Conservation (phyloP, 2,113 vertebrate species). For the Thalassarche chlororhynchos region DNA sequence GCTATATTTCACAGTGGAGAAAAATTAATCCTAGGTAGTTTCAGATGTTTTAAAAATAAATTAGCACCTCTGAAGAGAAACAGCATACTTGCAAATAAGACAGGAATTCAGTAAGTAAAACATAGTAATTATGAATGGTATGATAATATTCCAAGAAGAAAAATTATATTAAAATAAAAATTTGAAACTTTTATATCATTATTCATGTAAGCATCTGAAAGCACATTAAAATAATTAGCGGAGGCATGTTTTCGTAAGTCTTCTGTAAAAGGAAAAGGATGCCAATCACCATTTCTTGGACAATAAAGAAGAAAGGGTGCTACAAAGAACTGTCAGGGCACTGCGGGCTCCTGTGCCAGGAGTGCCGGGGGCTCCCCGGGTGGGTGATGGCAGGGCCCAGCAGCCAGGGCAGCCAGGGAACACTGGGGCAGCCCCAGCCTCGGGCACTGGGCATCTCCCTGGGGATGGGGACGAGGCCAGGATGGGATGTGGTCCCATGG, state of each 20-base stretch:
- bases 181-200: not conserved
- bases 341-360: accelerated
- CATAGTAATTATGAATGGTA: not conserved
- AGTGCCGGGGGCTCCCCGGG: accelerated
- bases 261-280: not conserved
- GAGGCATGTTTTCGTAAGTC: not conserved
- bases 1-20: not conserved
- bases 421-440: not conserved
- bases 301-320: not conserved
- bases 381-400: not conserved
- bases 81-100: not conserved
- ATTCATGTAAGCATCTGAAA: not conserved
- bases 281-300: not conserved
- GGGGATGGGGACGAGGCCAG: not conserved
- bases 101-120: not conserved
- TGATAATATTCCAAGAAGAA: not conserved
- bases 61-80: not conserved
- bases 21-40: not conserved
- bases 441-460: accelerated
- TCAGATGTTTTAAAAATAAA: not conserved
- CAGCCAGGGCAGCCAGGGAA: accelerated
- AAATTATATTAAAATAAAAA: not conserved
- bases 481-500: not conserved
- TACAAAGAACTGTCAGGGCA: not conserved
- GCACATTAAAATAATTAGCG: not conserved